Evolutionary conservation across 2,113 vertebrate species (phyloP).

Genomic region (Zapus hudsonius): DNA sequence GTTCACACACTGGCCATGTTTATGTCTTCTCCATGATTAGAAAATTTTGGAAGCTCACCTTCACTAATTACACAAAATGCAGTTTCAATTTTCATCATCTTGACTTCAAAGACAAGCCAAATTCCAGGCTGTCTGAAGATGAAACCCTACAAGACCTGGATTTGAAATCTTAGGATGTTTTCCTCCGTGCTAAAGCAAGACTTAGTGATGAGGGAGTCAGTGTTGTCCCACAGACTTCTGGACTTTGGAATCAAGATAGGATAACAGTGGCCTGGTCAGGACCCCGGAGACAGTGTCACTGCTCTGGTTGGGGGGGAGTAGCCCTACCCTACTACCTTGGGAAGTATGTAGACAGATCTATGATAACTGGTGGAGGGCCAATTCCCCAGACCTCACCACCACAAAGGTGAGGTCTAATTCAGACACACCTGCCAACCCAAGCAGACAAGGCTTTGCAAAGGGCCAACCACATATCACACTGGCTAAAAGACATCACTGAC

Average conservation of each 20-base stretch:
- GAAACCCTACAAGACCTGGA: not conserved
- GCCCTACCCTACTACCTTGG: not conserved
- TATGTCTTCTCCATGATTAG: not conserved
- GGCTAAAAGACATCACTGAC: not conserved
- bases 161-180: not conserved
- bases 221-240: not conserved
- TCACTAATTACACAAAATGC: not conserved
- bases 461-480: not conserved
- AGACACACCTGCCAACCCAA: not conserved
- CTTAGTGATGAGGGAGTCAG: not conserved
- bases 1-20: not conserved
- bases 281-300: fast-evolving
- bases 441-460: not conserved
- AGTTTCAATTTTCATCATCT: not conserved
- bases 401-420: not conserved
- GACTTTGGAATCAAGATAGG: not conserved
- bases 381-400: not conserved
- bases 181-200: not conserved
- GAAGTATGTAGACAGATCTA: not conserved
- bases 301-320: too few species aligned
- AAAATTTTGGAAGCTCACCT: not conserved
- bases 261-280: not conserved
- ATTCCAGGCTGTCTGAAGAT: not conserved
- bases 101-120: not conserved
- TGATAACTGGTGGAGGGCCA: not conserved